Percentiles rank a stretch among this genome's conserved stretches.
Evolutionary conservation across 2,113 vertebrate genomes (phyloP).

Genomic region (Clarias batrachus): DNA sequence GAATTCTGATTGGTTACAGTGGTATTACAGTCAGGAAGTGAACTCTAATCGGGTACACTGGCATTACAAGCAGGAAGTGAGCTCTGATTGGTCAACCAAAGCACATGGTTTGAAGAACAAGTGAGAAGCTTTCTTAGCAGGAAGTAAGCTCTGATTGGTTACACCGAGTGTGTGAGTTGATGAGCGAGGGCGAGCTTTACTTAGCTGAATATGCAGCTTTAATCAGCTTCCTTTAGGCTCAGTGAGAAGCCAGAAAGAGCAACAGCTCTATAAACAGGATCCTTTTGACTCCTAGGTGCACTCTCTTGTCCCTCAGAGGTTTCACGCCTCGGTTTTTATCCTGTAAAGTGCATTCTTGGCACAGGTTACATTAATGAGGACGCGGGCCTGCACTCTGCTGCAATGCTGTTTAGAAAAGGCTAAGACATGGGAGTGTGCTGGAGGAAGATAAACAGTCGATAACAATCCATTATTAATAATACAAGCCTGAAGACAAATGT

Average conservation of each 20-base stretch:
- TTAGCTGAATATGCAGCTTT: not conserved
- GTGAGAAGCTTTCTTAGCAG: not conserved
- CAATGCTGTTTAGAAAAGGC: not conserved
- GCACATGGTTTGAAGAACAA: no score
- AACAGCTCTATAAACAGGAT: not conserved
- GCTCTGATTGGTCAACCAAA: no score
- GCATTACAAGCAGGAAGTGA: no score
- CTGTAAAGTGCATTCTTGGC: slow-evolving; percentile 27
- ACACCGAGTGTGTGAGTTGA: not conserved
- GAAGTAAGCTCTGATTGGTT: not conserved
- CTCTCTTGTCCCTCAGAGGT: not conserved
- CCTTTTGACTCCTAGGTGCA: not conserved
- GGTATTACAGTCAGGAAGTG: no score
- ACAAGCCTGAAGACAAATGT: not conserved
- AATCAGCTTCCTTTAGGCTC: not conserved
- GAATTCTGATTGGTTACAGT: no score
- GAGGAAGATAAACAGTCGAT: not conserved
- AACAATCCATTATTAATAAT: not conserved
- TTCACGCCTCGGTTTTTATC: not conserved
- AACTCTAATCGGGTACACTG: no score
- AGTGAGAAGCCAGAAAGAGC: not conserved
- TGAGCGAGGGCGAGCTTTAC: not conserved
- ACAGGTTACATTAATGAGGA: not conserved
- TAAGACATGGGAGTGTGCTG: not conserved
- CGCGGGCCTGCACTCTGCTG: not conserved